These are phyloP conservation scores for Lontra canadensis DNA, from an alignment of 2,113 vertebrate species.

Conservation along the genomic window DNA sequence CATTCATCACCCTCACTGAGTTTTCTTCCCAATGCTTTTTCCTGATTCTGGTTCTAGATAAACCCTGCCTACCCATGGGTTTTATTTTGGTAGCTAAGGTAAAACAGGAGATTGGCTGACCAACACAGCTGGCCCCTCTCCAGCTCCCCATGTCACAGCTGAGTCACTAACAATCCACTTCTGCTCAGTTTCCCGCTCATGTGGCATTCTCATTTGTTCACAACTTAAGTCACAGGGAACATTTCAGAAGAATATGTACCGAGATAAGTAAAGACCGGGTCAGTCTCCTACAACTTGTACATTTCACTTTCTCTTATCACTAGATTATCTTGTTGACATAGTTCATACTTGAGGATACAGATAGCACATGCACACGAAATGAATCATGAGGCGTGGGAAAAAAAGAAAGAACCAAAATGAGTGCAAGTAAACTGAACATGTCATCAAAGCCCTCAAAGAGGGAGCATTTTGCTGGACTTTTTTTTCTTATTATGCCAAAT, in stretches of 20 bases:
- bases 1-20: neutral
- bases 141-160: neutral
- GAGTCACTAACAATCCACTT: neutral
- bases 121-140: neutral
- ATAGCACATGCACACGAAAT: neutral
- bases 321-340: neutral
- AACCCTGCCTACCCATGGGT: neutral
- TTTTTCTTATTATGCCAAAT: constrained; percentile 7
- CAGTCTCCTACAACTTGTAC: neutral
- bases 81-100: neutral
- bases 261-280: neutral
- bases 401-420: neutral
- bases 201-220: constrained; percentile 12
- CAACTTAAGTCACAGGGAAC: constrained; percentile 20
- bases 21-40: constrained; percentile 3
- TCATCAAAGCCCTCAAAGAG: neutral
- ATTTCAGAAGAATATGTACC: constrained; percentile 32
- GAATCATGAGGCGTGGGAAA: neutral
- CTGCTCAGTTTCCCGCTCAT: neutral
- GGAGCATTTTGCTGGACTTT: constrained; percentile 6
- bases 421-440: neutral
- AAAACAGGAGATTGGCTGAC: neutral
- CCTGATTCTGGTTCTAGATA: neutral
- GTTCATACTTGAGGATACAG: neutral
- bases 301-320: constrained; percentile 47